Base-by-base conservation (phyloP, 2,113 vertebrate species). In the Mesocricetus auratus region DNA sequence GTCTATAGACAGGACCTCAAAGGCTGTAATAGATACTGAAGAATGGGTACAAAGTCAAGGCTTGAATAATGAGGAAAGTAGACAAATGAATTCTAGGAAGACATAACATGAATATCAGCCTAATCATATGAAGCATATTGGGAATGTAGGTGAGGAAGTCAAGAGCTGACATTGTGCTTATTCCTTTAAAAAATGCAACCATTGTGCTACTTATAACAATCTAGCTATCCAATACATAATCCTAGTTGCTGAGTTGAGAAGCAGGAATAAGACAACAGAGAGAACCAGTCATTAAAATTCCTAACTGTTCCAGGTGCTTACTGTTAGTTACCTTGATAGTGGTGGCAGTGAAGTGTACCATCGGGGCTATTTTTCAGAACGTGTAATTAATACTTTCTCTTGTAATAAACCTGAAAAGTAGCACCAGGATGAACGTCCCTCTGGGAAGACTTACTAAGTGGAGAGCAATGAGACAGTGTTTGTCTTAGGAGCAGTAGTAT, bases 101-200 rank as follows among this genome's bases (percentile, higher is more conserved):
- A 36, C 7, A 9, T 33, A 29, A 0, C 12, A 9, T 17, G 15
- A 56, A n/a, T 8, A 4, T 22, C 4, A 13, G 39, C 0, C 7
- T 73, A 53, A 73, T 36, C 33, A 10, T 31, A 42, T 9, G 1
- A 42, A 4, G 19, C 17, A 74, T 33, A 1, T 82, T 53, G 29
- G n/a, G 29, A 66, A 24, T n/a, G 5, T 39, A 58, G 53, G 4
- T 92, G 58, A 39, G 29, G n/a, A 75, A 15, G 15, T 3, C 15
- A 85, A 50, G 22, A 29, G 4, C 5, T 16, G 26, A 26, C 15
- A 4, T 29, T 47, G 5, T 42, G 22, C 16, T 78, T 78, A 50
- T 50, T 71, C 15, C 39, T 90, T 90, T 71, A 39, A 78, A 78
- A 58, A 2, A 78, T 19, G 1, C 5, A 86, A 16, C 2, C 12